phyloP scores from a whole-genome alignment of 1,140 invertebrate genomes.

The Vanessa tameamea region DNA sequence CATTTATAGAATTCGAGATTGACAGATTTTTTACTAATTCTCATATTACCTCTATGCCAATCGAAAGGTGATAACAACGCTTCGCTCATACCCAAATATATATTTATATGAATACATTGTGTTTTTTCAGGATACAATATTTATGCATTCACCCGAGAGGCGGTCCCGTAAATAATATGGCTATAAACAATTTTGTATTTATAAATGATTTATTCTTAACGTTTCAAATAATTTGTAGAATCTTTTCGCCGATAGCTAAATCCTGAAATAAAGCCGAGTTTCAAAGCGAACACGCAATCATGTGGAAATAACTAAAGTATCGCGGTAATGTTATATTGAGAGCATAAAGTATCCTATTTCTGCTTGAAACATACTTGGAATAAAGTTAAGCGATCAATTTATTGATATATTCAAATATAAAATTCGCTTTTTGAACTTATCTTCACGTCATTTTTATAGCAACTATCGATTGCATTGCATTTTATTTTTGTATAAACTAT shows the following conservation, averaged over 20 bases:
- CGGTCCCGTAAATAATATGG: not conserved
- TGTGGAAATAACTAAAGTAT: slow-evolving; percentile 20
- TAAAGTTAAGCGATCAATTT: slow-evolving; percentile 1
- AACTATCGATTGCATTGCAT: not conserved
- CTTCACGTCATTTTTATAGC: too few relatives aligned
- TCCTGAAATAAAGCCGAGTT: slow-evolving; percentile 18
- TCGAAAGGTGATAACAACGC: too few relatives aligned
- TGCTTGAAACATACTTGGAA: slow-evolving; percentile 17
- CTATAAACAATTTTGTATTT: not conserved
- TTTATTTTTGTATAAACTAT: too few relatives aligned
- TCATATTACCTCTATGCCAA: too few relatives aligned
- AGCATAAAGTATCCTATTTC: slow-evolving; percentile 22
- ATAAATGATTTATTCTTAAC: not conserved
- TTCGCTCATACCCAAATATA: too few relatives aligned
- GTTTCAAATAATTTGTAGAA: slow-evolving; percentile 14
- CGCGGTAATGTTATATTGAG: slow-evolving; percentile 19
- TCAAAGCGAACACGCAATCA: slow-evolving; percentile 18
- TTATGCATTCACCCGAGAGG: too few relatives aligned
- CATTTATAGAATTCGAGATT: too few relatives aligned
- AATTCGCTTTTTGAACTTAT: not conserved
- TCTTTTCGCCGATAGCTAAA: slow-evolving; percentile 15
- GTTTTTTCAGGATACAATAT: too few relatives aligned
- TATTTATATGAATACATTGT: too few relatives aligned
- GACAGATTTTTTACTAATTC: too few relatives aligned
- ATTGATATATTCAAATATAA: not conserved